phyloP scores from a whole-genome alignment of 2,113 vertebrate genomes.

The Galeopterus variegatus region DNA sequence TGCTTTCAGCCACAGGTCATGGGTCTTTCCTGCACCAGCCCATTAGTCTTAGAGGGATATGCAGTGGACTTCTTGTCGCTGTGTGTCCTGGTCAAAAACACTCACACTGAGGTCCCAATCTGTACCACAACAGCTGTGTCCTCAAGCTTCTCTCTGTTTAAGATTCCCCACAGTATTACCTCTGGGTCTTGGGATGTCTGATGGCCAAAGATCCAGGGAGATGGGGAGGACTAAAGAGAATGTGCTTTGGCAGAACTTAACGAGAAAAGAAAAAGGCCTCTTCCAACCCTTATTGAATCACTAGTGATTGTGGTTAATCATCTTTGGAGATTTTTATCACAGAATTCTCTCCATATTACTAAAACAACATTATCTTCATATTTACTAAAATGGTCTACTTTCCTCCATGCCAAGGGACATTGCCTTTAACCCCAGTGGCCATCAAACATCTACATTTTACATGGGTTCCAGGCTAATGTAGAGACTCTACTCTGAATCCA shows the following conservation, averaged over 20 bases:
- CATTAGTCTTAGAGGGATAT: background rate
- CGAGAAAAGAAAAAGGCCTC: slow-evolving; percentile 41
- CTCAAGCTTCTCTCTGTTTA: background rate
- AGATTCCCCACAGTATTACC: background rate
- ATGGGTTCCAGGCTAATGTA: background rate
- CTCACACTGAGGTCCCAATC: background rate
- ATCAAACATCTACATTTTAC: background rate
- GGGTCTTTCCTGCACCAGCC: background rate
- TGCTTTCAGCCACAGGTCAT: background rate
- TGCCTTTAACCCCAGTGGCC: background rate
- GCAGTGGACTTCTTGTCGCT: background rate
- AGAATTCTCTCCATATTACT: slow-evolving; percentile 54
- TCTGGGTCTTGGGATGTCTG: background rate
- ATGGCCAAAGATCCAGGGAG: background rate
- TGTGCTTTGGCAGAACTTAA: slow-evolving; percentile 64
- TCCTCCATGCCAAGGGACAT: background rate
- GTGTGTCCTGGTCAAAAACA: background rate
- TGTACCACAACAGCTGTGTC: background rate
- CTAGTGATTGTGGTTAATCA: slow-evolving; percentile 51
- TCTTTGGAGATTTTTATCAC: slow-evolving; percentile 49
- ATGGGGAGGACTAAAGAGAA: slow-evolving; percentile 36
- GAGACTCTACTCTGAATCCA: slow-evolving; percentile 33
- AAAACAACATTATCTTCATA: slow-evolving; percentile 28
- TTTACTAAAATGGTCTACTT: slow-evolving; percentile 35
- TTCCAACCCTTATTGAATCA: background rate